Percentiles rank a stretch among this genome's conserved stretches.
These are phyloP conservation scores for Euplagia quadripunctaria DNA, from an alignment of 2,888 invertebrate species.

Conservation along the genomic window DNA sequence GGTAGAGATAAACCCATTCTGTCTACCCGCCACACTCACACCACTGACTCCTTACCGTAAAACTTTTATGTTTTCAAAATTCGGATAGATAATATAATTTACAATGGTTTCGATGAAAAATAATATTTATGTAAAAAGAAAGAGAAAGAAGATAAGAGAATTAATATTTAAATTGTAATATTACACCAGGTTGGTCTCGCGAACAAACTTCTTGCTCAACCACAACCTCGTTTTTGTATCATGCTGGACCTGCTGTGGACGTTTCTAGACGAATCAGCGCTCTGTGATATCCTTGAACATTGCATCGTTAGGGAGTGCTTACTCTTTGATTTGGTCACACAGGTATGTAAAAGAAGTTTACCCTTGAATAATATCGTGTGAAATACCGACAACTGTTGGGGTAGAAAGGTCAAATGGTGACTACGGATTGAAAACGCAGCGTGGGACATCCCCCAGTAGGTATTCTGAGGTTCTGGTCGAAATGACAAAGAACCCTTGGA, in stretches of 20 bases:
- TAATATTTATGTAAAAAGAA: too few relatives aligned
- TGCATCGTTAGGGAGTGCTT: conserved; percentile 88
- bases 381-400: background rate
- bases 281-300: conserved; percentile 89
- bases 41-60: too few relatives aligned
- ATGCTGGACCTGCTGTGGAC: conserved; percentile 89
- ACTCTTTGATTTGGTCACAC: conserved; percentile 88
- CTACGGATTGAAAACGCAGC: too few relatives aligned
- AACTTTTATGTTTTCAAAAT: too few relatives aligned
- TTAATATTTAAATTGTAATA: background rate
- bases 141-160: too few relatives aligned
- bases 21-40: too few relatives aligned
- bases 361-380: background rate
- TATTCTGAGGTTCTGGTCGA: too few relatives aligned
- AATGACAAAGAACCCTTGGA: too few relatives aligned
- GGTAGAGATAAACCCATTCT: too few relatives aligned
- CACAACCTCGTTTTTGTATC: conserved; percentile 69
- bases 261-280: conserved; percentile 89
- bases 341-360: conserved; percentile 57
- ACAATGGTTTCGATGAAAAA: too few relatives aligned
- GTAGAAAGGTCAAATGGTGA: background rate
- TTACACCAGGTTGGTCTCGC: conserved; percentile 64
- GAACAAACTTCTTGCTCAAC: conserved; percentile 65
- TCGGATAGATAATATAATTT: too few relatives aligned
- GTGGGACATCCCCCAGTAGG: too few relatives aligned